A percentile compares a stretch with the other conserved stretches of the same genome.
Conservation (phyloP, 2,888 invertebrate species). For the Ichneumoninae sp. region DNA sequence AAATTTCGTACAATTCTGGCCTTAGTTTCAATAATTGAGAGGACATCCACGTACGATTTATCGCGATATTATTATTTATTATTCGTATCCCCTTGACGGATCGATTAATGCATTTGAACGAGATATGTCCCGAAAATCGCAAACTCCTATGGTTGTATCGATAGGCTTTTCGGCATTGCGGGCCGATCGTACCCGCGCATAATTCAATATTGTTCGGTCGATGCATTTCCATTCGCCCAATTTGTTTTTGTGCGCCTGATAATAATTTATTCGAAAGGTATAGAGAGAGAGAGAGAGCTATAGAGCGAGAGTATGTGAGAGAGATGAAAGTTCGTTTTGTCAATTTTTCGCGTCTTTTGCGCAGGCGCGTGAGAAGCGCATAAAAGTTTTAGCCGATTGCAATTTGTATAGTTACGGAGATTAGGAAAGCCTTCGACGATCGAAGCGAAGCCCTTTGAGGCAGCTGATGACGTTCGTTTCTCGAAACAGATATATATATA, state of each 20-base stretch:
- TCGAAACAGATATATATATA: conserved; percentile 17
- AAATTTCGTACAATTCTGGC: conserved; percentile 51
- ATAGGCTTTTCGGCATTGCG: conserved; percentile 69
- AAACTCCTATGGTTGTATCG: conserved; percentile 80
- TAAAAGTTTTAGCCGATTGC: conserved; percentile 16
- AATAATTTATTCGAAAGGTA: conserved; percentile 5
- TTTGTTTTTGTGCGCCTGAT: conserved; percentile 12
- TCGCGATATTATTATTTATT: not conserved
- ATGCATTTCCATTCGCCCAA: not conserved
- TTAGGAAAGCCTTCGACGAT: conserved; percentile 39
- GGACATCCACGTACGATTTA: not conserved
- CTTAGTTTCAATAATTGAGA: conserved; percentile 35
- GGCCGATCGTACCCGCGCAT: conserved; percentile 31
- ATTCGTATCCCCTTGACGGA: conserved; percentile 34
- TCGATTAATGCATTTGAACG: conserved; percentile 38
- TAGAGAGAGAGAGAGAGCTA: not conserved
- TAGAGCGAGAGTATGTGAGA: not conserved
- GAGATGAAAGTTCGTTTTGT: conserved; percentile 13
- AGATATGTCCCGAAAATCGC: conserved; percentile 72
- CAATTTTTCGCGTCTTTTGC: conserved; percentile 19
- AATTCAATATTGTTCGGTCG: conserved; percentile 29
- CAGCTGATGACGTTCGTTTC: conserved; percentile 60
- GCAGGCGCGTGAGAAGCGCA: not conserved
- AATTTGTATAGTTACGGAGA: conserved; percentile 20
- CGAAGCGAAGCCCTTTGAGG: conserved; percentile 59